Evolutionary conservation across 2,113 vertebrate species (phyloP).

Genomic region (Lathamus discolor): DNA sequence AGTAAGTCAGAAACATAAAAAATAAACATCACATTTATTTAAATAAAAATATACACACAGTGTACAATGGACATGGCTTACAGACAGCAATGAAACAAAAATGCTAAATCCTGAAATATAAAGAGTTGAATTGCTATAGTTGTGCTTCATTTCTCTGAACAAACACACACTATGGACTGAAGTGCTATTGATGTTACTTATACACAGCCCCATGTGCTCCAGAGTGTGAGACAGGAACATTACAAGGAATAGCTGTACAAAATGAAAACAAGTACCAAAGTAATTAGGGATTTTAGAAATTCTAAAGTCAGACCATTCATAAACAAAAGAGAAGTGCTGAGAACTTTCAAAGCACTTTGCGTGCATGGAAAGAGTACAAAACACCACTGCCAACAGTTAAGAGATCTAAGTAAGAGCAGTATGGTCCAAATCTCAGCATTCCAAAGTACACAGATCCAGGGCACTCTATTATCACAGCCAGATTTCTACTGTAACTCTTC

Average conservation of each 20-base stretch:
- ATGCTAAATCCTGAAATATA: conserved; percentile 37
- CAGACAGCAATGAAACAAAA: conserved; percentile 69
- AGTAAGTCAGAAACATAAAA: conserved; percentile 76
- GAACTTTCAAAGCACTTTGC: background rate
- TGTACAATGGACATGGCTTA: conserved; percentile 78
- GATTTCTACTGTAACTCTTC: background rate
- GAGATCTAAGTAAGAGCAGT: background rate
- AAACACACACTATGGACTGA: background rate
- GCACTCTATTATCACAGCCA: background rate
- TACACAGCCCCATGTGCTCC: background rate
- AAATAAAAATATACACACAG: conserved; percentile 81
- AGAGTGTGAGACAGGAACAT: background rate
- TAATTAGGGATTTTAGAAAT: background rate
- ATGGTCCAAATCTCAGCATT: background rate
- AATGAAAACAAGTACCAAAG: conserved; percentile 37
- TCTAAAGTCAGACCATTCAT: background rate
- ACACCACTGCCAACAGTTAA: background rate
- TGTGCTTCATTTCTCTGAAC: conserved; percentile 35
- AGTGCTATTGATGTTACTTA: background rate
- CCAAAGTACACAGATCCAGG: background rate
- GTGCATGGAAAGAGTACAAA: background rate
- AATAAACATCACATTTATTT: conserved; percentile 83
- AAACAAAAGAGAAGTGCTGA: background rate
- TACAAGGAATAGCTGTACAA: conserved; percentile 7
- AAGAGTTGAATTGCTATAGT: background rate